Percentiles rank a stretch among this genome's conserved stretches.
These are phyloP conservation scores for Panagrolaimus sp. DNA, from an alignment of 1,140 invertebrate genomes.

Conservation along the genomic window DNA sequence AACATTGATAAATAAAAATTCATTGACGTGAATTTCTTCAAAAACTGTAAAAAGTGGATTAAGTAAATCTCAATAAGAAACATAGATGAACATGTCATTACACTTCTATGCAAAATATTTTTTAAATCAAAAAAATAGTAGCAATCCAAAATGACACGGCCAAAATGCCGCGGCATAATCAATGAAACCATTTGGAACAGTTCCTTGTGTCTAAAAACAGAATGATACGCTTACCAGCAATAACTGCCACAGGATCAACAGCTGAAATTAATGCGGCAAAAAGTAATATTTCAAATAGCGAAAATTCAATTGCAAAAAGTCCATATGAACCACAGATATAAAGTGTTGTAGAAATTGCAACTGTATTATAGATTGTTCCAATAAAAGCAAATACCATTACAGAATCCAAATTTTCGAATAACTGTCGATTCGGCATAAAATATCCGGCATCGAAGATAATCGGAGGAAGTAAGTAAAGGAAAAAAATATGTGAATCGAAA, in stretches of 20 bases:
- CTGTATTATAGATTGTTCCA: conserved; percentile 61
- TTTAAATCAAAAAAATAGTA: too few species aligned
- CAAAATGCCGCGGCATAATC: too few species aligned
- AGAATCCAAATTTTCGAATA: conserved; percentile 91
- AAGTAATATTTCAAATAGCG: conserved; percentile 76
- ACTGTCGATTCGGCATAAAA: conserved; percentile 90
- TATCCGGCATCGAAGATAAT: conserved; percentile 68
- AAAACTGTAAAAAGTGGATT: conserved; percentile 58
- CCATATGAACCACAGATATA: conserved; percentile 19
- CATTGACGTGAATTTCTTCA: conserved; percentile 56
- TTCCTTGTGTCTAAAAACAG: conserved; percentile 66
- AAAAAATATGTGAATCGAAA: conserved; percentile 47
- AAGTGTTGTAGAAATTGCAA: conserved; percentile 42
- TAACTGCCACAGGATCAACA: conserved; percentile 88
- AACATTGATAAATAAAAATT: conserved; percentile 1
- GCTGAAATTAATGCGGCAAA: conserved; percentile 93
- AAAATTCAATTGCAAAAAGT: conserved; percentile 35
- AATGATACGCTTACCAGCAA: conserved; percentile 65
- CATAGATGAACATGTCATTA: too few species aligned
- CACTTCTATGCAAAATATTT: too few species aligned
- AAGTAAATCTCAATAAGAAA: too few species aligned
- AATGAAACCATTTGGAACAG: too few species aligned
- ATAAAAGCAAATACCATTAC: conserved; percentile 90
- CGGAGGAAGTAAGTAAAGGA: conserved; percentile 59
- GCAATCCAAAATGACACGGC: too few species aligned